Conservation (phyloP, 2,113 vertebrate species). For the Cardinalis cardinalis region DNA sequence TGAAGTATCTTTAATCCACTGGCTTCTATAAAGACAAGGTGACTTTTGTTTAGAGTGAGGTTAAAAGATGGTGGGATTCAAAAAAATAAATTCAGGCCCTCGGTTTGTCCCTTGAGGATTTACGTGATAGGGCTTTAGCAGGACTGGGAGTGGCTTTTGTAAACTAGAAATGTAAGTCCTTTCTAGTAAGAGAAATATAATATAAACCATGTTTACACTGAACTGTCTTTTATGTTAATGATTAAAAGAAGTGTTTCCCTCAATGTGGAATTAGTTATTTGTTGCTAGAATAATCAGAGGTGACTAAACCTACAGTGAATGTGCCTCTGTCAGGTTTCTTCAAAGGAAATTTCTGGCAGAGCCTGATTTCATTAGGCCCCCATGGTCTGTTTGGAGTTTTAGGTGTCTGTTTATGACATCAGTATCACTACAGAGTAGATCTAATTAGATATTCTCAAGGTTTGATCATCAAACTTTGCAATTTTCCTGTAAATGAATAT, state of each 20-base stretch:
- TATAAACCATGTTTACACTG: neutral
- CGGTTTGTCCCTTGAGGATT: neutral
- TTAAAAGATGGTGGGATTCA: neutral
- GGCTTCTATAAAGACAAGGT: neutral
- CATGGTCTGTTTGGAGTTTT: neutral
- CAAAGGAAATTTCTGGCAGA: neutral
- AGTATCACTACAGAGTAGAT: neutral
- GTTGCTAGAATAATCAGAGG: neutral
- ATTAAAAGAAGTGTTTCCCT: neutral
- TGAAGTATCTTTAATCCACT: neutral
- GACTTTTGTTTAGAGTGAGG: neutral
- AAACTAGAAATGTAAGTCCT: neutral
- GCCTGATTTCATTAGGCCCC: neutral
- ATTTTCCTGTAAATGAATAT: neutral
- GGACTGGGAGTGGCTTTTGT: neutral
- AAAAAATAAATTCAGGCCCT: neutral
- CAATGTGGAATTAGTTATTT: neutral
- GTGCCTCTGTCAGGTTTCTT: neutral
- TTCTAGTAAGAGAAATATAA: neutral
- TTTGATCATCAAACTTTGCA: neutral
- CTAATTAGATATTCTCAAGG: neutral
- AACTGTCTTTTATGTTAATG: neutral
- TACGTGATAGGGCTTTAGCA: neutral
- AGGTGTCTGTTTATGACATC: neutral
- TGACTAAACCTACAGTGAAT: neutral